These are phyloP conservation scores for Idaea straminata DNA, from an alignment of 2,888 invertebrate genomes.

Conservation along the genomic window DNA sequence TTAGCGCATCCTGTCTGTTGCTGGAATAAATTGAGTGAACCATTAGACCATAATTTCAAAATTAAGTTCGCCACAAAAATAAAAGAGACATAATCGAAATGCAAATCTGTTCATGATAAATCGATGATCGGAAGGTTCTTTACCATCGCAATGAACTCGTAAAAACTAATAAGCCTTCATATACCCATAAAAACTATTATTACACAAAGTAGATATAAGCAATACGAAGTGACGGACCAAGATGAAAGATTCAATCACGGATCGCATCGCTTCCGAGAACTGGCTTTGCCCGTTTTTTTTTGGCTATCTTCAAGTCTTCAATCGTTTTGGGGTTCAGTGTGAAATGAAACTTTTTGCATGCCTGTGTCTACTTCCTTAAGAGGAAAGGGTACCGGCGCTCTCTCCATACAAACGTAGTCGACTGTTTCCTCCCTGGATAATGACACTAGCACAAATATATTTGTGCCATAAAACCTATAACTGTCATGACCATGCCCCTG, in stretches of 20 bases:
- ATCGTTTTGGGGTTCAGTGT: slow-evolving; percentile 52
- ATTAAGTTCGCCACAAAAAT: not conserved
- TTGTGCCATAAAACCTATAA: too few species aligned
- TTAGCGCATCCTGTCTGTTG: too few species aligned
- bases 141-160: slow-evolving; percentile 27
- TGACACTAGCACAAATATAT: too few species aligned
- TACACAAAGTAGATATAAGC: slow-evolving; percentile 46
- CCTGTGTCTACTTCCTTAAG: not conserved
- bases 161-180: slow-evolving; percentile 50
- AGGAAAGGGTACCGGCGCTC: too few species aligned
- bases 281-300: slow-evolving; percentile 43
- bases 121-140: slow-evolving; percentile 8
- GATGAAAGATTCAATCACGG: slow-evolving; percentile 74
- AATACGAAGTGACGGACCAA: slow-evolving; percentile 48
- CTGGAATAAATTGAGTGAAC: not conserved
- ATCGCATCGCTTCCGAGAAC: slow-evolving; percentile 63
- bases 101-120: slow-evolving; percentile 1
- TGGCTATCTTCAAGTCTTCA: slow-evolving; percentile 39
- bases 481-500: too few species aligned
- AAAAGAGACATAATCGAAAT: slow-evolving; percentile 1
- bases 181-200: slow-evolving; percentile 49
- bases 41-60: not conserved
- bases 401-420: too few species aligned
- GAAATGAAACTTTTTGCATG: not conserved
- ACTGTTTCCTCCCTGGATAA: too few species aligned